Evolutionary conservation across 2,113 vertebrate genomes (phyloP).

Genomic region (Pteropus alecto): DNA sequence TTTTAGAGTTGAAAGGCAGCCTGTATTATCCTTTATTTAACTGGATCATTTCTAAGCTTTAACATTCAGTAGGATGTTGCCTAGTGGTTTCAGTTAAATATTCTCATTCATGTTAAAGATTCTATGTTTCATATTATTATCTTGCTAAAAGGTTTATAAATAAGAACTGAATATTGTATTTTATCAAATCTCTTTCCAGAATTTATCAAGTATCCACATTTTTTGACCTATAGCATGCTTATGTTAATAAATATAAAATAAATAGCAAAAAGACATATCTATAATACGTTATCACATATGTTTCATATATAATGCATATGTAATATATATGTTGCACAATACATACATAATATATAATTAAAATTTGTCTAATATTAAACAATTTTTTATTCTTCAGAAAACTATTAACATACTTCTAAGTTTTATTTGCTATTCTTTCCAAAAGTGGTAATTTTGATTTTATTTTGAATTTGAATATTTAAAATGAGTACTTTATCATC

Average conservation of each 20-base stretch:
- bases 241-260: background rate
- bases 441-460: background rate
- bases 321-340: background rate
- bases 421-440: constrained; percentile 1
- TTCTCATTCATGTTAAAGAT: background rate
- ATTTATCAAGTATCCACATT: background rate
- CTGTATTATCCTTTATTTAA: background rate
- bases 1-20: background rate
- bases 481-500: background rate
- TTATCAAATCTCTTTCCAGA: background rate
- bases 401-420: background rate
- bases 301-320: background rate
- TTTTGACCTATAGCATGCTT: background rate
- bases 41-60: background rate
- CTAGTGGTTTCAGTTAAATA: background rate
- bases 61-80: no score
- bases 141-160: background rate
- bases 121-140: background rate
- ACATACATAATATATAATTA: background rate
- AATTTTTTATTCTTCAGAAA: background rate
- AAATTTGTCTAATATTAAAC: background rate
- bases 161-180: background rate
- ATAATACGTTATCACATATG: background rate
- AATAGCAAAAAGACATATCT: background rate
- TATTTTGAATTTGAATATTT: background rate